Base-by-base conservation (phyloP, 2,888 invertebrate species). In the Lagria hirta region DNA sequence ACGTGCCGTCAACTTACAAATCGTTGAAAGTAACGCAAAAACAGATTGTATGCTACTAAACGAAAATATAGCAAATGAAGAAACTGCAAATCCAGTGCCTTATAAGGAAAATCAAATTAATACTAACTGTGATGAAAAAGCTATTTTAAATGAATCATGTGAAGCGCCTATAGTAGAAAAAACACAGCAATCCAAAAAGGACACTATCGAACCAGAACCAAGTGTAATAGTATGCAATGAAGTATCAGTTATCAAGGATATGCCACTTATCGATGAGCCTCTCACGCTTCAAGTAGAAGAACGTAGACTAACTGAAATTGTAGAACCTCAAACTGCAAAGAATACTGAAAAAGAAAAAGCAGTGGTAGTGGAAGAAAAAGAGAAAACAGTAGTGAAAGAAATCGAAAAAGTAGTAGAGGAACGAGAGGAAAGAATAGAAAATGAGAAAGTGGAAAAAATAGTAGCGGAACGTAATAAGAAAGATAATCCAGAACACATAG, bases 1-100 rank as follows among this genome's bases (percentile, higher is more conserved):
- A 2, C 41, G 20, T 24, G 50, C 43, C n/a, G 62, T 64, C 3
- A 63, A 63, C 29, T 46, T 65, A 5, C 64, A 65, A 33, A 64
- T 65, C 12, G 55, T 62, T 45, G 65, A 64, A 43, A 12, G 29
- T 13, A 1, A 13, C 6, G 7, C 20, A 4, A 62, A 61, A 41
- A 23, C 57, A 0, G 64, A 63, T 34, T 61, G 65, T 42, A 54
- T 64, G 60, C 17, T 63, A 21, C 23, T 11, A 11, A 29, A 33
- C 17, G 33, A 26, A 24, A 13, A 4, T n/a, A 8, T 14, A 13
- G 8, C 18, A 6, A 33, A 20, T n/a, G 22, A 24, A 23, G 40
- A 22, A 23, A 35, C 29, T 11, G 12, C 22, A 28, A 5, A 11
- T 8, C 22, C 35, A 27, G 43, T 35, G 35, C 43, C 43, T 43